phyloP scores from a whole-genome alignment of 2,113 vertebrate genomes.

The Trichechus manatus region DNA sequence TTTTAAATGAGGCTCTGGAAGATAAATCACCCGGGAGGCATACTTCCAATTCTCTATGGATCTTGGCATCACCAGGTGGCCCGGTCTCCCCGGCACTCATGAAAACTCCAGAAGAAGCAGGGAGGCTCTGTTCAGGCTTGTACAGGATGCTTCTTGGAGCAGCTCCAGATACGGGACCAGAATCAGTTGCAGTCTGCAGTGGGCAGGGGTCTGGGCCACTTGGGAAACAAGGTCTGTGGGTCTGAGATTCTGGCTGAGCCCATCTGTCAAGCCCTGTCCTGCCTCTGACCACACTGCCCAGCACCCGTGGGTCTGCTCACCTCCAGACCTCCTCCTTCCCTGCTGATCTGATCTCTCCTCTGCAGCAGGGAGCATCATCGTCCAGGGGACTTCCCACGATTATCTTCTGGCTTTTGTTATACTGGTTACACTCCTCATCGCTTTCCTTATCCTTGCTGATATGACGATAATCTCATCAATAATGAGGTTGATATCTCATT shows the following conservation, averaged over 20 bases:
- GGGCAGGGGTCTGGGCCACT: neutral
- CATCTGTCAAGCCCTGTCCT: neutral
- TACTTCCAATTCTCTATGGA: neutral
- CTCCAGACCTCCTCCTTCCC: neutral
- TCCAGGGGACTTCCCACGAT: neutral
- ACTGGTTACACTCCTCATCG: neutral
- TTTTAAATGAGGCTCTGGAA: neutral
- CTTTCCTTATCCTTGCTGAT: neutral
- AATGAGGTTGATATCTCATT: neutral
- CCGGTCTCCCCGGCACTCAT: rapidly evolving
- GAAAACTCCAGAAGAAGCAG: neutral
- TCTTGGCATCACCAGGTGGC: rapidly evolving
- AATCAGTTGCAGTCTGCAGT: neutral
- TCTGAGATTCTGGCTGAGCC: neutral
- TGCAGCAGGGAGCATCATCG: neutral
- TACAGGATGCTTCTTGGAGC: neutral
- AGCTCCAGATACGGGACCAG: neutral
- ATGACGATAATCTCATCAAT: neutral
- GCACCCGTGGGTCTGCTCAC: neutral
- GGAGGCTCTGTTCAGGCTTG: neutral
- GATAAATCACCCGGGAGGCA: neutral
- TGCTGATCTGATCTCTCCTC: neutral
- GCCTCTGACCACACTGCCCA: neutral
- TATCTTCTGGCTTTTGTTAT: neutral
- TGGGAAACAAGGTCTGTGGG: neutral